Percentiles rank a stretch among this genome's conserved stretches.
phyloP scores from a whole-genome alignment of 1,140 invertebrate species.

The Heliothis virescens region DNA sequence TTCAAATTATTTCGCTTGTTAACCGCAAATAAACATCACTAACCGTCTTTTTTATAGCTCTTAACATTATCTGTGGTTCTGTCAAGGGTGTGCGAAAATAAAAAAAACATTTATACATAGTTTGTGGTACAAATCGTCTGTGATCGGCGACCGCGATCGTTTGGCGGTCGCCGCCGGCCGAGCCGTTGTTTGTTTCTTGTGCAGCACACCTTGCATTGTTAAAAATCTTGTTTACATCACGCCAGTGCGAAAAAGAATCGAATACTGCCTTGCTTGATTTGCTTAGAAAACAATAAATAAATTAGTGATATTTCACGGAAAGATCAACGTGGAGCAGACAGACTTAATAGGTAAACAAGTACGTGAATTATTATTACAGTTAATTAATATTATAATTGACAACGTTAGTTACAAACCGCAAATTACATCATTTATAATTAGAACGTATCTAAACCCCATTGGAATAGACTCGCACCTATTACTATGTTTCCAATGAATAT shows the following conservation, averaged over 20 bases:
- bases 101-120: constrained; percentile 51
- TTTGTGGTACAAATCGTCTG: constrained; percentile 60
- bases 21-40: constrained; percentile 50
- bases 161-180: constrained; percentile 75
- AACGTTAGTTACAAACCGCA: constrained; percentile 25
- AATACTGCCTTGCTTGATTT: constrained; percentile 39
- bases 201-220: constrained; percentile 69
- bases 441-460: constrained; percentile 13
- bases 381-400: constrained; percentile 23
- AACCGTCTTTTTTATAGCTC: constrained; percentile 47
- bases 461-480: constrained; percentile 7
- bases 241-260: constrained; percentile 62
- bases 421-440: constrained; percentile 27
- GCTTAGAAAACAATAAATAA: constrained; percentile 8
- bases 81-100: constrained; percentile 78
- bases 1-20: constrained; percentile 52
- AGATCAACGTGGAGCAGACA: neutral
- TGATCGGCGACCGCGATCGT: constrained; percentile 65
- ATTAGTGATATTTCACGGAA: neutral
- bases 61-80: constrained; percentile 68
- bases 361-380: constrained; percentile 15
- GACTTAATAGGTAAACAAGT: neutral
- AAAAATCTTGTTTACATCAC: constrained; percentile 69
- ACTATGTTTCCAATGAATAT: constrained; percentile 17
- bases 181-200: constrained; percentile 70